Evolutionary conservation across 2,797 vertebrate species (phyloP).

Genomic region (Chrysocyon brachyurus): DNA sequence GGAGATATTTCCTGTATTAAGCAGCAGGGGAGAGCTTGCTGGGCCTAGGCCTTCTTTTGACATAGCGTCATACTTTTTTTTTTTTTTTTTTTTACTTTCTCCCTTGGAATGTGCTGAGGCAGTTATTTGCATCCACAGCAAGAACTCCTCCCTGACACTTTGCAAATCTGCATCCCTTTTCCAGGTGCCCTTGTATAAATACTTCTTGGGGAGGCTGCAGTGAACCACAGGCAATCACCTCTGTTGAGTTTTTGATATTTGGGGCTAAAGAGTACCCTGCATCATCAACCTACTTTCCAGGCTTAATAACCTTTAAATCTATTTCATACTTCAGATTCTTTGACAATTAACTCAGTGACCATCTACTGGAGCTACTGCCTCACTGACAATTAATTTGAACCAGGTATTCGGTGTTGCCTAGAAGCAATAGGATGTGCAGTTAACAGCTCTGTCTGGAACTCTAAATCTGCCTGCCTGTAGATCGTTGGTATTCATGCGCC

Average conservation of each 20-base stretch:
- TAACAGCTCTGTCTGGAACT: background rate
- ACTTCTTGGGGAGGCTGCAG: constrained; percentile 48
- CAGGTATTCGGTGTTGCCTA: background rate
- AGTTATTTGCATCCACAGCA: constrained; percentile 71
- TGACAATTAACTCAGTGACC: constrained; percentile 11
- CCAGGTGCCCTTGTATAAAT: constrained; percentile 75
- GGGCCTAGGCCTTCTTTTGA: constrained; percentile 85
- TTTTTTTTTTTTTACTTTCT: constrained; percentile 51
- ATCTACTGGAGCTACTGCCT: background rate
- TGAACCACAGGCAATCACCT: constrained; percentile 20
- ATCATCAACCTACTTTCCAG: background rate
- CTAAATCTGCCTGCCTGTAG: background rate
- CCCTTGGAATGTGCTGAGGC: constrained; percentile 86
- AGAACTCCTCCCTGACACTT: constrained; percentile 79
- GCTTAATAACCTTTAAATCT: background rate
- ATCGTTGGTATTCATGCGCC: background rate
- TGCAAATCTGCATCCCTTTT: constrained; percentile 55
- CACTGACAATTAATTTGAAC: background rate
- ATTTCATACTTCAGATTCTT: constrained; percentile 70
- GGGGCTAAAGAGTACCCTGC: background rate
- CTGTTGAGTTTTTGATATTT: background rate
- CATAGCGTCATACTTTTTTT: constrained; percentile 85
- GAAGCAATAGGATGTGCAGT: background rate
- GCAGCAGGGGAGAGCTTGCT: constrained; percentile 87
- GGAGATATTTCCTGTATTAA: constrained; percentile 89